phyloP scores from a whole-genome alignment of 2,888 invertebrate genomes.

The Ochropleura plecta region DNA sequence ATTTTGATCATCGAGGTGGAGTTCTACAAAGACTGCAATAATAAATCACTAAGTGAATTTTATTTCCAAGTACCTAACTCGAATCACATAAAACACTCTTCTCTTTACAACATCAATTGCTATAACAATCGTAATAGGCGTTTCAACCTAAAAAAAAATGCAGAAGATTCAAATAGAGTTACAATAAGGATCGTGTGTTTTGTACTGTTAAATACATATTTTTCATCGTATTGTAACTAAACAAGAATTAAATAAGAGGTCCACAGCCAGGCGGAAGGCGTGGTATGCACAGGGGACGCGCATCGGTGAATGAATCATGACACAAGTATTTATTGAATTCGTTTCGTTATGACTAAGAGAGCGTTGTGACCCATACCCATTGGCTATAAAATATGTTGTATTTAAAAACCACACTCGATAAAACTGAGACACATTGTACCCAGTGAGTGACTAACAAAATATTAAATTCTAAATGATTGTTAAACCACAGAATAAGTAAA shows the following conservation, averaged over 20 bases:
- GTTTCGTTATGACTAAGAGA: constrained; percentile 85
- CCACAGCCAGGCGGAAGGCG: constrained; percentile 49
- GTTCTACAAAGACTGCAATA: background rate
- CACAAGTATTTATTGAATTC: constrained; percentile 82
- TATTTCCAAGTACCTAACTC: background rate
- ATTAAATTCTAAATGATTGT: constrained; percentile 16
- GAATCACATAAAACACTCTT: background rate
- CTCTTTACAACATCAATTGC: constrained; percentile 30
- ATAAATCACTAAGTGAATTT: background rate
- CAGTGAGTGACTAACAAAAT: constrained; percentile 55
- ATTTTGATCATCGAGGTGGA: background rate
- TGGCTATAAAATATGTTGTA: constrained; percentile 76
- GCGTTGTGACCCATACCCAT: constrained; percentile 76
- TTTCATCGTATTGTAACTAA: constrained; percentile 7
- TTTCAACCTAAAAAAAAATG: too few relatives aligned
- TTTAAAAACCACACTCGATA: constrained; percentile 73
- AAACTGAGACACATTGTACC: constrained; percentile 65
- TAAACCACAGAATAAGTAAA: too few relatives aligned
- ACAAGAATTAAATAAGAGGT: constrained; percentile 40
- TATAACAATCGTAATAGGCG: constrained; percentile 37
- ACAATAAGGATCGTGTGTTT: constrained; percentile 17
- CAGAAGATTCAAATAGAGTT: background rate
- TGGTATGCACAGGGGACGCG: constrained; percentile 70
- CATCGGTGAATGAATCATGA: constrained; percentile 85
- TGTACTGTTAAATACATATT: constrained; percentile 32